phyloP scores from a whole-genome alignment of 2,113 vertebrate species.

The Tor tambroides region DNA sequence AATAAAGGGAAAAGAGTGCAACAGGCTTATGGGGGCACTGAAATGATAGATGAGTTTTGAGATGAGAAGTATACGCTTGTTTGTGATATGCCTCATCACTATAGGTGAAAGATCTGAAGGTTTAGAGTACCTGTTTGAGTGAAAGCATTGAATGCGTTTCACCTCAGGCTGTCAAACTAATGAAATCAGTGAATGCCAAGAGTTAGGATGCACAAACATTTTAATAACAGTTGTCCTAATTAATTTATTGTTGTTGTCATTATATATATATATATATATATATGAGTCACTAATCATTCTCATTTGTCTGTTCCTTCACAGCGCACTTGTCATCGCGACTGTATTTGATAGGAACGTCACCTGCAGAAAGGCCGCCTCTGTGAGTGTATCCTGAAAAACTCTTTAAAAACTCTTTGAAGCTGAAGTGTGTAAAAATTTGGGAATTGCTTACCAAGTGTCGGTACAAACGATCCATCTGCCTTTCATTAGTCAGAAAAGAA shows the following conservation, averaged over 20 bases:
- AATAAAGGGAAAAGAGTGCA: conserved; percentile 12
- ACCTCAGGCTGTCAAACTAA: too few relatives aligned
- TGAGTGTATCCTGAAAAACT: conserved; percentile 69
- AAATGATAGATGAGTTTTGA: conserved; percentile 7
- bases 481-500: too few relatives aligned
- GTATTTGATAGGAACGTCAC: conserved; percentile 87
- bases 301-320: conserved; percentile 60
- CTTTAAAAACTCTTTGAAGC: neutral
- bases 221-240: neutral
- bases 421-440: too few relatives aligned
- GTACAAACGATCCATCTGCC: too few relatives aligned
- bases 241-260: neutral
- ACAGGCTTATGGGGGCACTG: conserved; percentile 9
- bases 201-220: neutral
- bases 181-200: neutral
- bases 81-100: neutral
- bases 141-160: too few relatives aligned
- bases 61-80: neutral
- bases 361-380: conserved; percentile 89
- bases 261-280: neutral
- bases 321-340: conserved; percentile 84
- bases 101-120: too few relatives aligned
- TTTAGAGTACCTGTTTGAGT: too few relatives aligned
- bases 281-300: neutral
- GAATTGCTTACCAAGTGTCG: too few relatives aligned